Conservation (phyloP, 1,140 invertebrate genomes). For the Medauroidea extradentata region DNA sequence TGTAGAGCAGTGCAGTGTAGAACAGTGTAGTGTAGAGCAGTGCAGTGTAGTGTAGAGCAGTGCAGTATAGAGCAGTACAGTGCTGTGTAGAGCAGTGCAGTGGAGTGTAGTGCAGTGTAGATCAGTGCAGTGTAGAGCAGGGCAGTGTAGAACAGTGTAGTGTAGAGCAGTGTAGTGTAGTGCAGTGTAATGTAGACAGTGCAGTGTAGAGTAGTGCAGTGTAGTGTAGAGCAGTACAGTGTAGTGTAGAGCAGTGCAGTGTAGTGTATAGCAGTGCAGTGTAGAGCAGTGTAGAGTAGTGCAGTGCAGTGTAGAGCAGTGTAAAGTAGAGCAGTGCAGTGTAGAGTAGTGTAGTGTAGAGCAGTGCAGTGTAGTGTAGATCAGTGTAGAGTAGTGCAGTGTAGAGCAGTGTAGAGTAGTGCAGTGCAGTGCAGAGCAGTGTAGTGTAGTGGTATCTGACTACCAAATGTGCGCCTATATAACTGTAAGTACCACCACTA, state of each 20-base stretch:
- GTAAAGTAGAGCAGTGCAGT: slow-evolving; percentile 11
- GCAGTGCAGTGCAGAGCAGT: slow-evolving; percentile 11
- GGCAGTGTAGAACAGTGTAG: background rate
- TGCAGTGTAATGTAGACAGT: slow-evolving; percentile 5
- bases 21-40: background rate
- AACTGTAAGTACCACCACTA: too few species aligned
- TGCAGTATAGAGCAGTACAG: background rate
- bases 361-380: slow-evolving; percentile 6
- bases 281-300: slow-evolving; percentile 19
- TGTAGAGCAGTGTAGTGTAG: background rate
- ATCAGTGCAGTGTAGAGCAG: background rate
- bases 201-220: slow-evolving; percentile 19
- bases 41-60: background rate
- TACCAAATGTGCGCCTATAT: too few species aligned
- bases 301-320: slow-evolving; percentile 18
- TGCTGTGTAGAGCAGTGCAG: slow-evolving; percentile 1
- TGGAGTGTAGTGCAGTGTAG: slow-evolving; percentile 1
- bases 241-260: slow-evolving; percentile 20
- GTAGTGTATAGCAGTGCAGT: slow-evolving; percentile 23
- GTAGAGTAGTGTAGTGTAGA: slow-evolving; percentile 6
- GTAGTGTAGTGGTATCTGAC: background rate
- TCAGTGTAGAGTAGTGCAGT: slow-evolving; percentile 7
- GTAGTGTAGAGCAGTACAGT: slow-evolving; percentile 23
- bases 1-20: background rate
- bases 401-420: slow-evolving; percentile 8